Percentiles rank a stretch among this genome's conserved stretches.
Evolutionary conservation across 2,113 vertebrate genomes (phyloP).

Genomic region (Rhinopomastus cyanomelas): DNA sequence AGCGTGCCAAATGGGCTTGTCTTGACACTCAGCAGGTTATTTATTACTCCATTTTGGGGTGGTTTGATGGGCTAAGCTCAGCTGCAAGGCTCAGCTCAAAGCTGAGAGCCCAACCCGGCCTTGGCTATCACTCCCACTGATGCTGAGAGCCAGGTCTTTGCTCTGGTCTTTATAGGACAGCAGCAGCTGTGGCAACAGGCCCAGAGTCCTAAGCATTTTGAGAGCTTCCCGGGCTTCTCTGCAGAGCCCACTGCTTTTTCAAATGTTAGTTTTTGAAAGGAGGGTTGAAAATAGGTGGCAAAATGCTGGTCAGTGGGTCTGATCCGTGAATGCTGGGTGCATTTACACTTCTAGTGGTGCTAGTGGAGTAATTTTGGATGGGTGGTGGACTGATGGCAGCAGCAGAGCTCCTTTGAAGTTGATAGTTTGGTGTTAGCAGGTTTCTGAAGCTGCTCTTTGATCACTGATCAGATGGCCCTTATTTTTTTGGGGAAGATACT

Average conservation of each 20-base stretch:
- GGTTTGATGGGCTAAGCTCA: background rate
- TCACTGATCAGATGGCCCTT: background rate
- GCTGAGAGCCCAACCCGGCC: background rate
- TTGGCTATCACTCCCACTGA: background rate
- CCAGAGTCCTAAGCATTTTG: background rate
- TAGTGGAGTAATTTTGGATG: background rate
- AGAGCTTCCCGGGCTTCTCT: conserved; percentile 1
- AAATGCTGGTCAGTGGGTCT: background rate
- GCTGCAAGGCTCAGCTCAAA: background rate
- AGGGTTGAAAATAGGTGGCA: background rate
- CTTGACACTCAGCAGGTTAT: conserved; percentile 4
- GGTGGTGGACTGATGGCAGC: background rate
- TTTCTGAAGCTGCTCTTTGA: conserved; percentile 16
- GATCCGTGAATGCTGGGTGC: background rate
- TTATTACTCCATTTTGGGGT: background rate
- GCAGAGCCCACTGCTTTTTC: background rate
- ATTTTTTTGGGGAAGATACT: background rate
- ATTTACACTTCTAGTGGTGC: background rate
- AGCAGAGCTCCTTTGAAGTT: conserved; percentile 12
- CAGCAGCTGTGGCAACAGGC: background rate
- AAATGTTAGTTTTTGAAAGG: background rate
- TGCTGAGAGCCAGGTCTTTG: background rate
- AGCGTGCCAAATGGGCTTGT: background rate
- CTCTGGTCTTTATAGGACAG: background rate
- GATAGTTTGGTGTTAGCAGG: conserved; percentile 19